Evolutionary conservation across 2,113 vertebrate genomes (phyloP), one percentile per base, ranked within the genome.

Genomic region (Chamaetylas fuelleborni): DNA sequence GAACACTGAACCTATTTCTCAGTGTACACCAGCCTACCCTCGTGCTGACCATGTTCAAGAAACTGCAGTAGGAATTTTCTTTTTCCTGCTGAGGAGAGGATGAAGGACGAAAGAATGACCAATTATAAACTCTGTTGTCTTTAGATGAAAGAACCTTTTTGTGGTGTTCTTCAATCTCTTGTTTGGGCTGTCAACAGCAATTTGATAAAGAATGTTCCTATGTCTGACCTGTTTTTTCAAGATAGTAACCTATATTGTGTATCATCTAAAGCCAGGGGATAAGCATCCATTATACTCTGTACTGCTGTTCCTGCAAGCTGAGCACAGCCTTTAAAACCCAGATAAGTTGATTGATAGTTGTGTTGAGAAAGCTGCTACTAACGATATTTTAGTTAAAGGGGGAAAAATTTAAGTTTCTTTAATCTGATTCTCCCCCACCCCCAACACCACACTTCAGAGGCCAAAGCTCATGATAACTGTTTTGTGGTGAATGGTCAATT

Each of bases 141-240:
- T 82, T 97, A 98, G 94, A 98, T 98, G 98, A 98, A 98, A 98
- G 98, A 97, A 96, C 97, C 97, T 97, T 97, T 98, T 89, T 98
- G 98, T 97, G 92, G 94, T 92, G 92, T 96, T 96, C 94, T 96
- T 95, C 97, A 90, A 87, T 96, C 97, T 96, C 97, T 98, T 97
- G 98, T 96, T 97, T 95, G 96, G 97, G 97, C 98, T 98, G 98
- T 98, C 98, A 98, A 96, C 97, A 98, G 97, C 97, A 97, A 98
- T 98, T 98, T 98, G 97, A 97, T 86, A 95, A 97, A 98, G 97
- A 97, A 97, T 95, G 96, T 96, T 95, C 96, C 95, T 95, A 51
- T 71, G 94, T 85, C 94, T 98, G 98, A 98, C 98, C 98, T 98
- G 98, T 95, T 98, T 98, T 98, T 97, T 97, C 97, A 97, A 97